phyloP scores from a whole-genome alignment of 2,888 invertebrate genomes.

The Seladonia tumulorum region DNA sequence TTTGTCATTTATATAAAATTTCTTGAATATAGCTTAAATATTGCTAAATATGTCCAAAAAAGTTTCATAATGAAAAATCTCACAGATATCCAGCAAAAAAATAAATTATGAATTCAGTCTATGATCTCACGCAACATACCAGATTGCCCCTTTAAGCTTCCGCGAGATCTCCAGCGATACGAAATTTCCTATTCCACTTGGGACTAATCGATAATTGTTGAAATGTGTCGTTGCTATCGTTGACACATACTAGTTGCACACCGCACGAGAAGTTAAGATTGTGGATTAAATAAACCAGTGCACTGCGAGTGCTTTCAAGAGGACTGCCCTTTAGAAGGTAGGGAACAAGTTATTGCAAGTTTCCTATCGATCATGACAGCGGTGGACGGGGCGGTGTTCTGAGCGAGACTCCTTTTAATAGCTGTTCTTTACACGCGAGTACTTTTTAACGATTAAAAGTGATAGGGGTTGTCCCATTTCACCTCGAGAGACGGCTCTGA shows the following conservation, averaged over 20 bases:
- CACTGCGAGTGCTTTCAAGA: not conserved
- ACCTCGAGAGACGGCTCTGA: not conserved
- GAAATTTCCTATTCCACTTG: not conserved
- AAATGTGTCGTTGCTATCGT: not conserved
- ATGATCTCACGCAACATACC: not conserved
- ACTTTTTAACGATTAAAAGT: slow-evolving; percentile 6
- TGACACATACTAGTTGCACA: not conserved
- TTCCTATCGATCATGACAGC: not conserved
- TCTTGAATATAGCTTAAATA: no score
- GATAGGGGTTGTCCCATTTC: not conserved
- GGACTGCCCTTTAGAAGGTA: not conserved
- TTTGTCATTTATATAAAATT: no score
- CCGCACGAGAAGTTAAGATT: not conserved
- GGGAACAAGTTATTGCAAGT: not conserved
- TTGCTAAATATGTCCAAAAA: no score
- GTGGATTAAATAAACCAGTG: not conserved
- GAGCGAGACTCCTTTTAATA: not conserved
- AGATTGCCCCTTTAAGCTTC: not conserved
- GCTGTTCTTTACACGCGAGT: slow-evolving; percentile 9
- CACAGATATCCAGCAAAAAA: no score
- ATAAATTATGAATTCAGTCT: not conserved
- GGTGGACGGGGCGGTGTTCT: not conserved
- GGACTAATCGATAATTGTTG: not conserved
- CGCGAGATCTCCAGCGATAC: not conserved
- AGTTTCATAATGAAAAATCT: no score